These are phyloP conservation scores for Cyrtodaria siliqua DNA, from an alignment of 2,888 invertebrate genomes.

Conservation along the genomic window DNA sequence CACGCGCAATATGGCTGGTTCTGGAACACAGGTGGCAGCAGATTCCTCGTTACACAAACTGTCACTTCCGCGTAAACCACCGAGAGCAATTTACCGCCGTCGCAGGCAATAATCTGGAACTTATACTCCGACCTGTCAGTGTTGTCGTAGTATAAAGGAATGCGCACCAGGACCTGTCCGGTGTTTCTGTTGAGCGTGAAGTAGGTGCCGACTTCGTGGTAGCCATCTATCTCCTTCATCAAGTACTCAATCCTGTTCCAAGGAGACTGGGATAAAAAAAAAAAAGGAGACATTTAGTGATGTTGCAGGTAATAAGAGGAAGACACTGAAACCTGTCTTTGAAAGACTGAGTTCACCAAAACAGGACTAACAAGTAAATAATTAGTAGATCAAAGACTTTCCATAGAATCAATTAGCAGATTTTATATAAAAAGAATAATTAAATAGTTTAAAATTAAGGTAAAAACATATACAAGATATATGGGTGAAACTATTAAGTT, in stretches of 20 bases:
- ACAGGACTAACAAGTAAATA: too few species aligned
- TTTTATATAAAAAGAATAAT: too few species aligned
- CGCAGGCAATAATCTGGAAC: conserved; percentile 91
- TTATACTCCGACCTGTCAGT: conserved; percentile 27
- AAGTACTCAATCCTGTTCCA: conserved; percentile 71
- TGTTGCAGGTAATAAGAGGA: too few species aligned
- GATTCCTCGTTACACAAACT: conserved; percentile 75
- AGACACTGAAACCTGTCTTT: too few species aligned
- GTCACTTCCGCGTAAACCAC: conserved; percentile 87
- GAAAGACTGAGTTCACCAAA: too few species aligned
- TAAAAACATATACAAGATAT: too few species aligned
- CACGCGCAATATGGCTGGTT: conserved; percentile 57
- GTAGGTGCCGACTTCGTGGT: conserved; percentile 65
- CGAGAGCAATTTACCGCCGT: conserved; percentile 95
- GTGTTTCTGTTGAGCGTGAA: conserved; percentile 69
- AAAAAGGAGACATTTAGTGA: too few species aligned
- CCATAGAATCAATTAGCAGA: too few species aligned
- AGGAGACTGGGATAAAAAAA: conserved; percentile 75
- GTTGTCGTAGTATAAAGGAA: conserved; percentile 70
- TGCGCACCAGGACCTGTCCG: conserved; percentile 70
- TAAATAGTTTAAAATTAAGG: too few species aligned
- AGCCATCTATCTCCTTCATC: conserved; percentile 57
- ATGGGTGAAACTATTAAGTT: too few species aligned
- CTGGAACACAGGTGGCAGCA: conserved; percentile 72
- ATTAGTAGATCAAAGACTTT: too few species aligned